phyloP scores from a whole-genome alignment of 2,113 vertebrate genomes.

The Naja naja region DNA sequence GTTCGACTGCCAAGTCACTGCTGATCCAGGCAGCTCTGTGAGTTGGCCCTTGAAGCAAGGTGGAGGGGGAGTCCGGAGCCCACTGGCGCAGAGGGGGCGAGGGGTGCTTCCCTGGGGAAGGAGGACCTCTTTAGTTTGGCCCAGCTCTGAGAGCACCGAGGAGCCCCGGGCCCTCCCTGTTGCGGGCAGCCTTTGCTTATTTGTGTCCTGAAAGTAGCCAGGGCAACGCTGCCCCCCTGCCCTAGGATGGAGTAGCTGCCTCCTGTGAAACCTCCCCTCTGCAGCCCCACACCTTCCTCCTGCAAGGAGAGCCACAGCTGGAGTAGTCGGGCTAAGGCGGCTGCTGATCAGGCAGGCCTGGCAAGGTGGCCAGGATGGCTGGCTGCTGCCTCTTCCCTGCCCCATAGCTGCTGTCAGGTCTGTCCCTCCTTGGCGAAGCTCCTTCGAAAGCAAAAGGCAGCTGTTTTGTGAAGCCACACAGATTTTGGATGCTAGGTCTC shows the following conservation, averaged over 20 bases:
- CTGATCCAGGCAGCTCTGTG: neutral
- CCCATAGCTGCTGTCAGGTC: neutral
- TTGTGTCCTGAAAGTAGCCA: neutral
- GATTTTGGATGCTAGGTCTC: too few relatives aligned
- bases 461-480: neutral
- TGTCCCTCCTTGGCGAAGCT: fast-evolving
- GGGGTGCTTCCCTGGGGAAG: neutral
- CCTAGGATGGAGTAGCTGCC: neutral
- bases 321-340: neutral
- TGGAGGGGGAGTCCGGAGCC: neutral
- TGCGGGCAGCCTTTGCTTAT: neutral
- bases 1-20: neutral
- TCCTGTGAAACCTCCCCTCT: neutral
- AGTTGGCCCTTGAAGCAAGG: neutral
- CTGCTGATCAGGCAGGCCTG: neutral
- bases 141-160: neutral
- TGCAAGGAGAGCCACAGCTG: neutral
- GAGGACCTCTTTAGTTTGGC: neutral
- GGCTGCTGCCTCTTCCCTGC: neutral
- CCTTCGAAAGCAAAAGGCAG: neutral
- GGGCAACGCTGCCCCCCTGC: neutral
- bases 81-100: neutral
- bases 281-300: neutral
- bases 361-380: too few relatives aligned
- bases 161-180: too few relatives aligned